Percentiles rank a stretch among this genome's conserved stretches.
These are phyloP conservation scores for Ophioninae sp. DNA, from an alignment of 2,888 invertebrate species.

Conservation along the genomic window DNA sequence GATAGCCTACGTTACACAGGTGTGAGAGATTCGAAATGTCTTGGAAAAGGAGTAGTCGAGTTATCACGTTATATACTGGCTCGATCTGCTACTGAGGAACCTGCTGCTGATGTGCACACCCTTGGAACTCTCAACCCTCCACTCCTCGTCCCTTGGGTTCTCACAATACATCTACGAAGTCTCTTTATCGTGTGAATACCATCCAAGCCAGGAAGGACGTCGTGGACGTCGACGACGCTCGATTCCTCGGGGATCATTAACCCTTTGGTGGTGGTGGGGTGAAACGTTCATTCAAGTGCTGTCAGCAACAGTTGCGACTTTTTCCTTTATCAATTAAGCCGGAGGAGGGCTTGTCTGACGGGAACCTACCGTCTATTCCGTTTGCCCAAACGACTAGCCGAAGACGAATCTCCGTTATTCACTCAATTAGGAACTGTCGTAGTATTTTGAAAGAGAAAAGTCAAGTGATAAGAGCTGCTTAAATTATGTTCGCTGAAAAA, in stretches of 20 bases:
- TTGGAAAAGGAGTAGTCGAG: neutral
- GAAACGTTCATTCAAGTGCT: conserved; percentile 54
- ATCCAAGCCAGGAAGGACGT: conserved; percentile 40
- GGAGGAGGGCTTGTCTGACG: conserved; percentile 23
- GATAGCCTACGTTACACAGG: too few species aligned
- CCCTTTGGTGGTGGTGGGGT: conserved; percentile 33
- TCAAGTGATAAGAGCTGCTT: conserved; percentile 30
- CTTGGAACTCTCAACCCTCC: conserved; percentile 1
- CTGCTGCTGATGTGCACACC: conserved; percentile 25
- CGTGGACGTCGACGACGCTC: conserved; percentile 23
- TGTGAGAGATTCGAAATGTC: neutral
- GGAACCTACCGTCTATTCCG: neutral
- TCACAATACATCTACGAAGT: conserved; percentile 33
- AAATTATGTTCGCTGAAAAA: conserved; percentile 24
- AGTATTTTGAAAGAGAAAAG: conserved; percentile 41
- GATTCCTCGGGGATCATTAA: conserved; percentile 53
- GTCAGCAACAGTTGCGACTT: conserved; percentile 56
- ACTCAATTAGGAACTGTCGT: conserved; percentile 50
- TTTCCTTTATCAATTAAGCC: conserved; percentile 59
- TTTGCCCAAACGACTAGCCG: conserved; percentile 10
- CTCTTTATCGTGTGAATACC: conserved; percentile 51
- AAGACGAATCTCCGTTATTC: conserved; percentile 42
- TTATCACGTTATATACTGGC: conserved; percentile 16
- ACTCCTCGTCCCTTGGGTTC: conserved; percentile 3
- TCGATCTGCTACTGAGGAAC: conserved; percentile 32